Conservation (phyloP, 2,797 vertebrate genomes). For the Jordanella pulchra region DNA sequence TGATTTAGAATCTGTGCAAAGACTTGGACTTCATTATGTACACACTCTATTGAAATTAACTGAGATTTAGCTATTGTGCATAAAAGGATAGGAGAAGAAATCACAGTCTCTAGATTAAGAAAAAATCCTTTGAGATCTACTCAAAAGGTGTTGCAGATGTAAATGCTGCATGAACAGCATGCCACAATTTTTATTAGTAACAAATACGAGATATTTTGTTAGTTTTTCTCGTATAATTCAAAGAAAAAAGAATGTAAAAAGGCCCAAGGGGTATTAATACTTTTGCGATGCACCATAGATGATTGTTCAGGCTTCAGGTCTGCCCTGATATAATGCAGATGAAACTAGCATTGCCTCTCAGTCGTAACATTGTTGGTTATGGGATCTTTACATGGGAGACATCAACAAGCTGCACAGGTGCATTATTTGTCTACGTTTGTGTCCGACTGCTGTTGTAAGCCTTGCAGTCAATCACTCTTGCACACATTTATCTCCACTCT, state of each 20-base stretch:
- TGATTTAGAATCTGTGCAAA: background rate
- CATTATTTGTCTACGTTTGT: conserved; percentile 49
- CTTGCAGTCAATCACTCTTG: conserved; percentile 56
- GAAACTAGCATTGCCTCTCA: conserved; percentile 36
- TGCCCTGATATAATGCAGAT: conserved; percentile 71
- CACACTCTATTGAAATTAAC: background rate
- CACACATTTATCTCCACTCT: conserved; percentile 47
- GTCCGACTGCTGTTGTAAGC: conserved; percentile 56
- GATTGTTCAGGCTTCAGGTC: conserved; percentile 48
- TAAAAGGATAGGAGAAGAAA: background rate
- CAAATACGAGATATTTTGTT: background rate
- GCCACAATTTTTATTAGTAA: background rate
- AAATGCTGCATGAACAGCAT: background rate
- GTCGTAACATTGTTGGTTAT: conserved; percentile 68
- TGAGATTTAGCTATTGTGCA: background rate
- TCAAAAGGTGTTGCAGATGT: background rate
- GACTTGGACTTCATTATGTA: background rate
- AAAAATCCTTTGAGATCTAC: background rate
- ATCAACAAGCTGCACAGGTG: conserved; percentile 47
- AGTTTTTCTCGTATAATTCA: background rate
- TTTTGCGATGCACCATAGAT: conserved; percentile 7
- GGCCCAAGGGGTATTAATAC: background rate
- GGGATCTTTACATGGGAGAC: conserved; percentile 57
- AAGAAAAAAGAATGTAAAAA: background rate
- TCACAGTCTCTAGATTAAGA: background rate